Conservation (phyloP, 2,797 vertebrate species). For the Spizella passerina region DNA sequence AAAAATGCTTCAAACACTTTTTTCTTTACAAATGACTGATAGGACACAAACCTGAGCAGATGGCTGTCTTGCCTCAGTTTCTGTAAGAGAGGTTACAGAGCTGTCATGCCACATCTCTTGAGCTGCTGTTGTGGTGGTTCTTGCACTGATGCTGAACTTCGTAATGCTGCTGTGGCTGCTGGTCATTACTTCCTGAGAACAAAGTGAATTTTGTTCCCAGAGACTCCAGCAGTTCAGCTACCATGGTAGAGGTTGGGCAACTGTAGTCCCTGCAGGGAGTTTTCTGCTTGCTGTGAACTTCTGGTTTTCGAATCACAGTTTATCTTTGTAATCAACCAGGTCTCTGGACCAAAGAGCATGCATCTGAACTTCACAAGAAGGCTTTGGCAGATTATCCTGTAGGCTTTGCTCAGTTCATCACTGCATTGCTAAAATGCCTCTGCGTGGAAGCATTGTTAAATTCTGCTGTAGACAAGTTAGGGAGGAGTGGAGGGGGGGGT, state of each 20-base stretch:
- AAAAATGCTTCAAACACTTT: conserved; percentile 70
- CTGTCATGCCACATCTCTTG: not conserved
- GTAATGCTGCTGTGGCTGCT: not conserved
- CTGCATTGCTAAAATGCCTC: not conserved
- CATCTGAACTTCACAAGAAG: not conserved
- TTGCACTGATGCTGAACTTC: not conserved
- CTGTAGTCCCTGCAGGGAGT: not conserved
- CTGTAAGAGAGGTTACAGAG: not conserved
- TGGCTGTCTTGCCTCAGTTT: not conserved
- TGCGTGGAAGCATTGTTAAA: conserved; percentile 67
- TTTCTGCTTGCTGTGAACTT: not conserved
- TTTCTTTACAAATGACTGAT: not conserved
- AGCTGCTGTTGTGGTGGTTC: not conserved
- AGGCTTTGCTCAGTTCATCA: conserved; percentile 2
- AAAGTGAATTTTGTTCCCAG: not conserved
- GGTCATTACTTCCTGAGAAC: not conserved
- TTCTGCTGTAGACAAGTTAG: conserved; percentile 60
- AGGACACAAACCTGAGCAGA: not conserved
- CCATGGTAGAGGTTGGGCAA: not conserved
- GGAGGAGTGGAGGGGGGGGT: not conserved
- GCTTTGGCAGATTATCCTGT: not conserved
- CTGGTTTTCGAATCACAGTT: not conserved
- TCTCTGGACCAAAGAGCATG: conserved; percentile 42
- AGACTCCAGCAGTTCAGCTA: not conserved
- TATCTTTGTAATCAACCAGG: not conserved